Base-by-base conservation (phyloP, 2,888 invertebrate species). In the Heliothis peltigera region DNA sequence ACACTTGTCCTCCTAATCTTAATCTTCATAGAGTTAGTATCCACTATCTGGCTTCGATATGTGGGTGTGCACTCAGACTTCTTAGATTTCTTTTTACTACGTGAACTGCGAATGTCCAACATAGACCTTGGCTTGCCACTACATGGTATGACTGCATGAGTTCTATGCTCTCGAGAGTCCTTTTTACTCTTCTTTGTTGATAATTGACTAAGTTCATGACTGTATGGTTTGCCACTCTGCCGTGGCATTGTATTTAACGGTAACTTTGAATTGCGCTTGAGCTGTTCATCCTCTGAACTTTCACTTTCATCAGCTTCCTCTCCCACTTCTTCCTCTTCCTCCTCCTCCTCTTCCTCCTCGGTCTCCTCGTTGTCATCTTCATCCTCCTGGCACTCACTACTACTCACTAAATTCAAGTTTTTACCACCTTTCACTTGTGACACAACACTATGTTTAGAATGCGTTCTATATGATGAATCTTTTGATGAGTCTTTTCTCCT, bases 1-100 rank as follows among this genome's bases (percentile, higher is more conserved):
- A 87, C 79, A 84, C 88, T 93, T 83, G 96, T 96, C 90, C 96
- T 97, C 87, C 95, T 96, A 81, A 97, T 97, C 84, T 96, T 96
- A 83, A 97, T 95, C 89, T 97, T 97, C 84, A 97, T 96, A 67
- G 96, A 96, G 84, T 91, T 91, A 71, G 96, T 96, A 84, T 96
- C 96, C 78, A 96, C 96, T 80, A 96, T 96, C 89, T 96, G 96
- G 87, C 96, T 96, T 78, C 94, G 95, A 90, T 96, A 96, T 79
- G 95, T 96, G 79, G 94, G 84, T 70, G 87, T 86, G 80, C 85
- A 83, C 68, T 92, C 92, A 79, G 87, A 87, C 84, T 93, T 94
- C 86, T 92, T 94, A 5, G 92, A 92, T 82, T 95, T 94, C 88
- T 93, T 94, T 91, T 94, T 95, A 85, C 91, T 94, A 84, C 90